Conservation (phyloP, 2,797 vertebrate species). For the Acipenser transmontanus region DNA sequence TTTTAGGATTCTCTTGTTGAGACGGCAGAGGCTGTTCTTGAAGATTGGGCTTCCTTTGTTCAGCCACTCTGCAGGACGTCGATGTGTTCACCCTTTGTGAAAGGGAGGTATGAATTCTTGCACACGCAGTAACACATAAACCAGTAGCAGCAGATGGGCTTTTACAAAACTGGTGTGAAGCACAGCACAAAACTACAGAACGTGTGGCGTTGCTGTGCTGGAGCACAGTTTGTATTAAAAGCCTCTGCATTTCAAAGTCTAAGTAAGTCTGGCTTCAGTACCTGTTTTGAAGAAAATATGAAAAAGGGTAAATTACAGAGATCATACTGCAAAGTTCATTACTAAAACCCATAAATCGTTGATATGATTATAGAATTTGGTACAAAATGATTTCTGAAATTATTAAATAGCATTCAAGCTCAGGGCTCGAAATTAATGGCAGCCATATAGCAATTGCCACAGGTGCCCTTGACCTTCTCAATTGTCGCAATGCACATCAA, state of each 20-base stretch:
- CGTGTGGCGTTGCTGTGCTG: constrained; percentile 43
- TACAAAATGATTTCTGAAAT: too few relatives aligned
- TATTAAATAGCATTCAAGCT: too few relatives aligned
- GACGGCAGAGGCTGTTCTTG: constrained; percentile 24
- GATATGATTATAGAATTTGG: too few relatives aligned
- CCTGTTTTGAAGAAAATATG: too few relatives aligned
- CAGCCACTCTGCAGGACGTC: constrained; percentile 36
- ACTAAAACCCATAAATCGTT: too few relatives aligned
- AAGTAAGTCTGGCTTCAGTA: constrained; percentile 4
- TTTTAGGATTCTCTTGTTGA: constrained; percentile 22
- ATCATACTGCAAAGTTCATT: too few relatives aligned
- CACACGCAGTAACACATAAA: constrained; percentile 28
- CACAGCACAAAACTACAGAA: constrained; percentile 7
- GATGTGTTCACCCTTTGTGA: constrained; percentile 55
- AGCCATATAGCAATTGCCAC: too few relatives aligned
- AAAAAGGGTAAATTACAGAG: too few relatives aligned
- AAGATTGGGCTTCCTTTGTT: constrained; percentile 45
- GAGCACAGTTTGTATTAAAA: constrained; percentile 44
- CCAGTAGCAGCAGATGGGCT: constrained; percentile 8
- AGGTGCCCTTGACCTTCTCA: too few relatives aligned
- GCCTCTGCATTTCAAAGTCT: constrained; percentile 56
- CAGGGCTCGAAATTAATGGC: too few relatives aligned
- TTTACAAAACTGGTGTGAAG: constrained; percentile 7
- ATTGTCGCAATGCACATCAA: too few relatives aligned
- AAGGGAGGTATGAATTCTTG: constrained; percentile 29